Evolutionary conservation across 2,797 vertebrate genomes (phyloP).

Genomic region (Enteromius mattozi): DNA sequence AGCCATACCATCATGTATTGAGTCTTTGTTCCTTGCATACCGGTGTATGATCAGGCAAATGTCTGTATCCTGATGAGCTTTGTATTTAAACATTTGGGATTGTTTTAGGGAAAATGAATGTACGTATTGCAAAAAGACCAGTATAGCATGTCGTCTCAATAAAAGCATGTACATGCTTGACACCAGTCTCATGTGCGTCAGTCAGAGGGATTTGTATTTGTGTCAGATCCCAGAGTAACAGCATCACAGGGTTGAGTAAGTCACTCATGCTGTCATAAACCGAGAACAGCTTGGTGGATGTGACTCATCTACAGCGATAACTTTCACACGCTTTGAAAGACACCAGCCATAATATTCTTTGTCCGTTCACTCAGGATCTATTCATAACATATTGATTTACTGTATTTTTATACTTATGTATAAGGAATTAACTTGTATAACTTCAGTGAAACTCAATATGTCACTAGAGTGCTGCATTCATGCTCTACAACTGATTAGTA

Average conservation of each 20-base stretch:
- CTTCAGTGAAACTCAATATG: background rate
- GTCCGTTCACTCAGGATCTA: constrained; percentile 8
- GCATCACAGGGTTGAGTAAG: constrained; percentile 51
- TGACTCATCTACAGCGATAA: constrained; percentile 67
- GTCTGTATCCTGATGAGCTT: constrained; percentile 10
- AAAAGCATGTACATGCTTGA: constrained; percentile 13
- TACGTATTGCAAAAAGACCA: background rate
- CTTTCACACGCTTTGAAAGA: constrained; percentile 34
- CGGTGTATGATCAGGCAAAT: constrained; percentile 39
- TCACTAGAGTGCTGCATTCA: background rate
- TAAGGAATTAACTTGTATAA: background rate
- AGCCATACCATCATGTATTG: constrained; percentile 40
- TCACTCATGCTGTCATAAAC: constrained; percentile 50
- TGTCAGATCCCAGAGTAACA: constrained; percentile 16
- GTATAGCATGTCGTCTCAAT: background rate
- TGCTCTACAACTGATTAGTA: background rate
- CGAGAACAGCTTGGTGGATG: constrained; percentile 52
- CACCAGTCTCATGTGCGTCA: background rate
- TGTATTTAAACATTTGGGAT: background rate
- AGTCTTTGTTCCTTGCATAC: constrained; percentile 9
- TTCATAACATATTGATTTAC: constrained; percentile 27
- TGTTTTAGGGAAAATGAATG: too few relatives aligned
- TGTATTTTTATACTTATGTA: background rate
- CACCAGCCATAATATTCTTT: constrained; percentile 4
- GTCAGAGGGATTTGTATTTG: constrained; percentile 8